Evolutionary conservation across 2,888 invertebrate genomes (phyloP), one percentile per base, ranked within the genome.

Genomic region (Polymixis lichenea): DNA sequence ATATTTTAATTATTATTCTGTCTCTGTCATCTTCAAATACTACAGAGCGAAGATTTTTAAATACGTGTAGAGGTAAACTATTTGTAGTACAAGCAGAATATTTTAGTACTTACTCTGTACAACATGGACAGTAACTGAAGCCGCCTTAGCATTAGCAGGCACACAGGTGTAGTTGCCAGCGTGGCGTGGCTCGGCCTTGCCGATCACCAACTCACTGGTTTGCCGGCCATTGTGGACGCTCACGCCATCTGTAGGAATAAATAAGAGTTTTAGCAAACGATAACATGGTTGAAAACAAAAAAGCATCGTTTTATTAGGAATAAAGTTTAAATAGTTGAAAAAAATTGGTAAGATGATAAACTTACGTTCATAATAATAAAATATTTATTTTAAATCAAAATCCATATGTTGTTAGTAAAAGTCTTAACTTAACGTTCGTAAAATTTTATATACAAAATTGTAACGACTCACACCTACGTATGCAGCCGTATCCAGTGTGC

Each of bases 111-210:
- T 92, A 97, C 97, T 97, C 91, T 97, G 97, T 67, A 98, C 94
- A 49, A 98, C 98, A 89, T 98, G 98, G 1, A 98, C 98, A 60
- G 97, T 97, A 80, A 98, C 98, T 77, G 98, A 98, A 43, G 98
- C 97, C 11, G 98, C 97, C 79, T 97, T 97, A 0, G 98, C 98
- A 92, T 98, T 98, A 15, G 98, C 98, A 15, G 98, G 98, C 60
- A 98, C 98, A 90, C 98, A 98, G 19, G 98, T 98, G 91, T 98
- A 98, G 94, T 98, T 98, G 32, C 98, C 98, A n/a, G 98, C 97
- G 90, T 98, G 98, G 67, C 97, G 96, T 0, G 96, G 97, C 84
- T 97, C 97, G 0, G 97, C 98, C 88, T 97, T 97, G 49, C 97
- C 97, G 70, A 98, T 97, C 75, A 97, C 97, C 67, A 98, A 96